A percentile compares a stretch with the other conserved stretches of the same genome.
Evolutionary conservation across 1,140 invertebrate species (phyloP).

Genomic region (Octopus bimaculoides): DNA sequence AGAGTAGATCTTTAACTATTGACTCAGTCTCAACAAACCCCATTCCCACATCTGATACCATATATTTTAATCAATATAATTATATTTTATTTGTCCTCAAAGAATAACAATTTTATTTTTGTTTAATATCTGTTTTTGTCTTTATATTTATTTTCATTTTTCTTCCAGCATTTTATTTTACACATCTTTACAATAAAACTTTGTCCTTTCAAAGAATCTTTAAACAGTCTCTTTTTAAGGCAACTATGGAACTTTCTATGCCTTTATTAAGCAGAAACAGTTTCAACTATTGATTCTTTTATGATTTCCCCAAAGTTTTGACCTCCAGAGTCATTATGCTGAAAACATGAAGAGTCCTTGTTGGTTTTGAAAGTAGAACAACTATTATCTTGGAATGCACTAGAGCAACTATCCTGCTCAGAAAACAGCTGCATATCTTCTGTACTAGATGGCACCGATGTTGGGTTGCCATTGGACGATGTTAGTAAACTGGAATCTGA

Average conservation of each 20-base stretch:
- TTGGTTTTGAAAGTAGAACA: neutral
- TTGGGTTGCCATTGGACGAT: neutral
- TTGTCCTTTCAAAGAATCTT: too few relatives aligned
- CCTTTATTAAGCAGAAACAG: conserved; percentile 72
- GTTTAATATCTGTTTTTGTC: too few relatives aligned
- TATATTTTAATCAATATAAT: too few relatives aligned
- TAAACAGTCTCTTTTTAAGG: too few relatives aligned
- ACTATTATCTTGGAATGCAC: neutral
- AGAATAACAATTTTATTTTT: too few relatives aligned
- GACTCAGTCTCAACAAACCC: too few relatives aligned
- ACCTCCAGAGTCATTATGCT: conserved; percentile 9
- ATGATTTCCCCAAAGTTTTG: conserved; percentile 89
- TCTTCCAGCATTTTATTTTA: too few relatives aligned
- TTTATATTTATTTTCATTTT: too few relatives aligned
- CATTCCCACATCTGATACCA: too few relatives aligned
- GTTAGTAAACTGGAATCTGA: neutral
- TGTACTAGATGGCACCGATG: neutral
- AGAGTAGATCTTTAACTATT: too few relatives aligned
- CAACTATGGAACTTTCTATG: neutral
- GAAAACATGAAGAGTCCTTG: neutral
- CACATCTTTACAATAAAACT: too few relatives aligned
- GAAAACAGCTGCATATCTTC: conserved; percentile 2
- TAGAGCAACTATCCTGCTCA: neutral
- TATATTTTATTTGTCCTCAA: too few relatives aligned
- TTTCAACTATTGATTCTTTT: conserved; percentile 88